A percentile compares a stretch with the other conserved stretches of the same genome.
Evolutionary conservation across 2,888 invertebrate genomes (phyloP).

Genomic region (Phrixothrix hirtus): DNA sequence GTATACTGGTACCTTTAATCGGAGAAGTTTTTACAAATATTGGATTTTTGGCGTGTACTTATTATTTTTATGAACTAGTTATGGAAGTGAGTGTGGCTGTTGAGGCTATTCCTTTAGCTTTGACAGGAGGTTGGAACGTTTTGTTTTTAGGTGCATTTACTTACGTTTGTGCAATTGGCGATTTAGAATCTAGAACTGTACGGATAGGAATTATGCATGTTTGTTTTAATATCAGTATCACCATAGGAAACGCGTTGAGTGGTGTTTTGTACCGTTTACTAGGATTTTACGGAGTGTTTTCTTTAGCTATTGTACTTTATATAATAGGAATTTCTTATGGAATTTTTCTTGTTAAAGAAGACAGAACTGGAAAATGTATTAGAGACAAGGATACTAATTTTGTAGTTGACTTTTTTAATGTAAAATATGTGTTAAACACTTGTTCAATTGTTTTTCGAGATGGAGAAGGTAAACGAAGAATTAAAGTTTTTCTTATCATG

Average conservation of each 20-base stretch:
- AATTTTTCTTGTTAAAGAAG: slow-evolving; percentile 54
- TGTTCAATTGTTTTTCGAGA: slow-evolving; percentile 59
- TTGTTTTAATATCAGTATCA: slow-evolving; percentile 59
- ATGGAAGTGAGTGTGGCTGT: slow-evolving; percentile 60
- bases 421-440: slow-evolving; percentile 59
- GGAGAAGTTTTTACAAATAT: slow-evolving; percentile 60
- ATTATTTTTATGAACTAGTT: slow-evolving; percentile 61
- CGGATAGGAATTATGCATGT: slow-evolving; percentile 63
- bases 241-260: slow-evolving; percentile 58
- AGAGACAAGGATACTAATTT: slow-evolving; percentile 4
- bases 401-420: slow-evolving; percentile 51
- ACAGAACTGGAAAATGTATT: neutral
- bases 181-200: slow-evolving; percentile 60
- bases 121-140: slow-evolving; percentile 62
- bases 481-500: slow-evolving; percentile 58
- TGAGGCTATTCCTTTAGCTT: slow-evolving; percentile 60
- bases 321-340: slow-evolving; percentile 58
- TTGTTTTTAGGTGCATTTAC: slow-evolving; percentile 63
- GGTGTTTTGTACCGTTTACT: slow-evolving; percentile 56
- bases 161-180: slow-evolving; percentile 64
- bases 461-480: slow-evolving; percentile 54
- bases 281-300: slow-evolving; percentile 62
- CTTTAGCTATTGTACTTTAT: slow-evolving; percentile 55
- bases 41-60: slow-evolving; percentile 60
- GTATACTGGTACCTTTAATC: slow-evolving; percentile 61